A percentile compares a stretch with the other conserved stretches of the same genome.
phyloP scores from a whole-genome alignment of 2,797 vertebrate genomes.

The Heliangelus exortis region DNA sequence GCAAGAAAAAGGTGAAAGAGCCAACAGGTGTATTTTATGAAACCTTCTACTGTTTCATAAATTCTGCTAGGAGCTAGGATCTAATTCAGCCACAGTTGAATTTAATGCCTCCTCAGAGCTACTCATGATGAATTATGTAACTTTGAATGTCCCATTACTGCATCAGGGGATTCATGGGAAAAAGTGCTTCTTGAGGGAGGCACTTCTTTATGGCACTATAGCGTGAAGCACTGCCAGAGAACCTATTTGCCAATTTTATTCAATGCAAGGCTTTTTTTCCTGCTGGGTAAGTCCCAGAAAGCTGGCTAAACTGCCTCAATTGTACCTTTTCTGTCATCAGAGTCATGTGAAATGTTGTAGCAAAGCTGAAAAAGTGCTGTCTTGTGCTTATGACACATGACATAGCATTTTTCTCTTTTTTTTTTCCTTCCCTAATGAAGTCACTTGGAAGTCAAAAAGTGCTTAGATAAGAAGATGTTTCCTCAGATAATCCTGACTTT shows the following conservation, averaged over 20 bases:
- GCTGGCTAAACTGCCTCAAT: background rate
- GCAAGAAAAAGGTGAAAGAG: background rate
- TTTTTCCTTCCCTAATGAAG: background rate
- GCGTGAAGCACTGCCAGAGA: background rate
- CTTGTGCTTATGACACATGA: background rate
- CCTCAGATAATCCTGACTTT: background rate
- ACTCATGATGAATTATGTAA: background rate
- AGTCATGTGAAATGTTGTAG: background rate
- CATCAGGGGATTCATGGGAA: background rate
- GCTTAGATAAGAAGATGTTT: background rate
- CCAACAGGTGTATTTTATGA: background rate
- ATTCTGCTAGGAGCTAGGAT: background rate
- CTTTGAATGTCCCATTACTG: background rate
- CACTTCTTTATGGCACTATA: background rate
- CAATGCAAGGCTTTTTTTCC: background rate
- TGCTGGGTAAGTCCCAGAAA: background rate
- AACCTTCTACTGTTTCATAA: background rate
- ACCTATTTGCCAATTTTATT: background rate
- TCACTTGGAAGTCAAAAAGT: background rate
- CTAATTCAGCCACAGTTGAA: accelerated
- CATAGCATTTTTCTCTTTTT: background rate
- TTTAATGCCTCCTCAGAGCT: background rate
- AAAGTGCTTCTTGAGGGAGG: background rate
- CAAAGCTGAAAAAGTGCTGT: background rate
- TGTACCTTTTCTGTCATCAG: background rate